Evolutionary conservation across 2,113 vertebrate species (phyloP).

Genomic region (Ameiurus melas): DNA sequence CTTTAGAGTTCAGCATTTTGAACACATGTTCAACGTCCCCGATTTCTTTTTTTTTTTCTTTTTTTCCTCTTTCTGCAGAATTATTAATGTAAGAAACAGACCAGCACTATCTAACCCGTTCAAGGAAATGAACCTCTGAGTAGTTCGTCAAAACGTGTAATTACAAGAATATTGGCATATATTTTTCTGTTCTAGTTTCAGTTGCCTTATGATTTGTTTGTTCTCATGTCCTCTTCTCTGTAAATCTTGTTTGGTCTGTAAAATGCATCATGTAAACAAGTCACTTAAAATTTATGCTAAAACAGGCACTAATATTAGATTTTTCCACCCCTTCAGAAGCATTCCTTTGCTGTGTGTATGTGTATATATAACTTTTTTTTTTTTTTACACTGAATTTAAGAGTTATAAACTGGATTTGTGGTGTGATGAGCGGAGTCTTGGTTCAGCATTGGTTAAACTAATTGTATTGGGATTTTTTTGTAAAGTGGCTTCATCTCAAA

Average conservation of each 20-base stretch:
- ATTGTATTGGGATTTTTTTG: slow-evolving; percentile 8
- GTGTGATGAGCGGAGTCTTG: not conserved
- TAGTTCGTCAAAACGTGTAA: slow-evolving; percentile 7
- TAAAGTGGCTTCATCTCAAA: slow-evolving; percentile 6
- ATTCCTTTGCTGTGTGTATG: slow-evolving; percentile 42
- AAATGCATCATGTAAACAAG: slow-evolving; percentile 9
- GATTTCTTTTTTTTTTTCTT: not conserved
- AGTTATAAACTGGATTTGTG: not conserved
- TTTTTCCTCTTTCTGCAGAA: not conserved
- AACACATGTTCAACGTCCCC: slow-evolving; percentile 24
- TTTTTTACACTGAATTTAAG: not conserved
- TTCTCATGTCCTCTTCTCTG: slow-evolving; percentile 28
- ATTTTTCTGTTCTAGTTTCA: slow-evolving; percentile 23
- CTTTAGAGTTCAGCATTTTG: slow-evolving; percentile 17
- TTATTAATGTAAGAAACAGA: slow-evolving; percentile 17
- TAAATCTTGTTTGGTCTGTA: slow-evolving; percentile 30
- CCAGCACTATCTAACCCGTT: not conserved
- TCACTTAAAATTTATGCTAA: slow-evolving; percentile 21
- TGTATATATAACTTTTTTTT: not conserved
- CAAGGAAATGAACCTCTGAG: not conserved
- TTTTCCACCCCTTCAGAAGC: slow-evolving; percentile 35
- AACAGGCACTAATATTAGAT: slow-evolving; percentile 24
- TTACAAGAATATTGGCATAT: slow-evolving; percentile 23
- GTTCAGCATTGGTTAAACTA: not conserved
- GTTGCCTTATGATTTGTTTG: slow-evolving; percentile 49